Evolutionary conservation across 2,888 invertebrate genomes (phyloP).

Genomic region (Sceliomorpha sp.): DNA sequence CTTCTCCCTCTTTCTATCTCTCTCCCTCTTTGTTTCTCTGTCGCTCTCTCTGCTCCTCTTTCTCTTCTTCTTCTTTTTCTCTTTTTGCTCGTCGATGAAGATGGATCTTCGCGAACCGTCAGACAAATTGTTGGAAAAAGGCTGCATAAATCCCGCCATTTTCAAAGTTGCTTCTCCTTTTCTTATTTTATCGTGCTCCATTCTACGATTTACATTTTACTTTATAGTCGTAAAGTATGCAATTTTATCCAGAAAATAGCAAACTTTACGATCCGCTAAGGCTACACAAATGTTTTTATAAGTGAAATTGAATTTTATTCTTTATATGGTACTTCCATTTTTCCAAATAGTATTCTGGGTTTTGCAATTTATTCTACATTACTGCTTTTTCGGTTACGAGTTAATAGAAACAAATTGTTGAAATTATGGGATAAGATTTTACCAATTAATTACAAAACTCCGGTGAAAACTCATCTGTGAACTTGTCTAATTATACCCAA

Average conservation of each 20-base stretch:
- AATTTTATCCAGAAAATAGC: constrained; percentile 9
- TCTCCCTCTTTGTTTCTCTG: constrained; percentile 23
- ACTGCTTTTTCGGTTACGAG: too few relatives aligned
- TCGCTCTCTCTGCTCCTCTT: constrained; percentile 6
- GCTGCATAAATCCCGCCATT: constrained; percentile 50
- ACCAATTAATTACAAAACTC: too few relatives aligned
- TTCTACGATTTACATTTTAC: constrained; percentile 40
- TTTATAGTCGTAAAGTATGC: constrained; percentile 22
- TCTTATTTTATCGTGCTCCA: constrained; percentile 25
- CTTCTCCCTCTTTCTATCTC: constrained; percentile 4
- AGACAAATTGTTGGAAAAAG: constrained; percentile 42
- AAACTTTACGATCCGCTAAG: too few relatives aligned
- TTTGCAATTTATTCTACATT: too few relatives aligned
- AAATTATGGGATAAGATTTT: too few relatives aligned
- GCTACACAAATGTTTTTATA: too few relatives aligned
- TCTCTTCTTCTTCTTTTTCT: constrained; percentile 31
- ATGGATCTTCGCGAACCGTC: constrained; percentile 31
- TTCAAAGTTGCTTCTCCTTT: constrained; percentile 15
- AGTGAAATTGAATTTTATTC: too few relatives aligned
- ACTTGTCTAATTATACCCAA: too few relatives aligned
- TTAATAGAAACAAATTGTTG: too few relatives aligned
- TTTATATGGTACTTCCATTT: too few relatives aligned
- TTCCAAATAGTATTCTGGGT: too few relatives aligned
- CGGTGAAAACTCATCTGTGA: too few relatives aligned
- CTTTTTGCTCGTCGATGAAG: constrained; percentile 29